Base-by-base conservation (phyloP, 2,113 vertebrate genomes). In the Amia ocellicauda region DNA sequence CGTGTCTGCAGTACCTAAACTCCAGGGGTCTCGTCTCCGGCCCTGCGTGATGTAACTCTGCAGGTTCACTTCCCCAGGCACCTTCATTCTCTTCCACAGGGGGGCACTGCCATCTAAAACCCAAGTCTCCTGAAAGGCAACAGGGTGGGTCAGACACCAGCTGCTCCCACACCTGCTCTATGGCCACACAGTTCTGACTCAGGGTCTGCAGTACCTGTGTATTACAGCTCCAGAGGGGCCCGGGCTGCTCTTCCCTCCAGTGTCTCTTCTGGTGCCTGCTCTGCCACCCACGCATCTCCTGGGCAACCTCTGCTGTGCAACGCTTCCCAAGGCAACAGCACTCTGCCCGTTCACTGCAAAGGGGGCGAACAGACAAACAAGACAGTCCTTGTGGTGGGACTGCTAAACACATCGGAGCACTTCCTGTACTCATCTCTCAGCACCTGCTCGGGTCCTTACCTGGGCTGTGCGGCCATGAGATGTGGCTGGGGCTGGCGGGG, bases 1-100 rank as follows among this genome's bases (percentile, higher is more conserved):
- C n/a, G n/a, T n/a, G n/a, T n/a, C n/a, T n/a, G 24, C 59, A 60
- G 53, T 74, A 77, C 75, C 59, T 26, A 55, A 45, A 2, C 7
- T 59, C 55, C 62, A 62, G 52, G 59, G 17, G 58, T 54, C 24
- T 8, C 51, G 2, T 16, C 24, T 14, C 19, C n/a, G 7, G 8
- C 23, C 41, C 36, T 64, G 26, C 27, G 14, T 43, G 49, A 45
- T 36, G 27, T 11, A 45, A 29, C 50, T 4, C 2, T 63, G 40
- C 10, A 3, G 17, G 3, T 3, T 64, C 4, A 40, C 17, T 28
- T 27, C 20, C 51, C 20, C 19, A 53, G 19, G 24, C 10, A 26
- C 4, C 20, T 53, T 53, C n/a, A 9, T 53, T 53, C 51, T 65
- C 43, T 57, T 65, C 61, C 55, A 52, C 2, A 51, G 50, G 45